Evolutionary conservation across 2,888 invertebrate genomes (phyloP), one percentile per base, ranked within the genome.

Genomic region (Syrphus vitripennis): DNA sequence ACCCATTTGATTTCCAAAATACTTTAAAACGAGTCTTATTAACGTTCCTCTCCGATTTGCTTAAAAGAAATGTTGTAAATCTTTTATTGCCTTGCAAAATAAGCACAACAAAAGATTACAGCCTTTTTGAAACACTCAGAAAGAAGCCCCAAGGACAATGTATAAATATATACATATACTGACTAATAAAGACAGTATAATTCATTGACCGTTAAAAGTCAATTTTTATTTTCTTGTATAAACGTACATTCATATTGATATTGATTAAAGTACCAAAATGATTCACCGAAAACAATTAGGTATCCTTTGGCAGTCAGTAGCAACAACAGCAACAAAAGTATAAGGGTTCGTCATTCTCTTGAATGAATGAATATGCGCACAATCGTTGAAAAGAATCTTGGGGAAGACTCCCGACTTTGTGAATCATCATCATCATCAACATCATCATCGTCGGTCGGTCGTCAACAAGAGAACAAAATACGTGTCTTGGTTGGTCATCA

Each of bases 401-500:
- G 84, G 84, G 81, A 84, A 84, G 84, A 84, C 84, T 81, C 67
- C 63, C 71, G 57, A 37, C 57, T 50, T 34, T 48, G 65, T 84
- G 84, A 84, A 81, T 84, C 84, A 84, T 57, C 75, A 19, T 7
- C 67, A 26, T 45, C 63, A 65, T 48, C 63, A 72, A 72, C 84
- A 76, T 63, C 48, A 37, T 26, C 19, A 65, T 75, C 74, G 72
- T n/a, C n/a, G n/a, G n/a, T n/a, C n/a, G n/a, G n/a, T 40, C 65
- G 21, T 59, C 37, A 42, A 31, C 65, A 50, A 50, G 65, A 65
- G 21, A 37, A 29, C 16, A 48, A 55, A 69, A 70, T 86, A 86
- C 86, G 82, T 86, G 86, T 57, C 81, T 77, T 81, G 77, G 84
- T 82, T 82, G 86, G 82, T 82, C 86, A 86, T 86, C 86, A 86